A percentile compares a stretch with the other conserved stretches of the same genome.
These are phyloP conservation scores for Dicyrtomina minuta DNA, from an alignment of 2,888 invertebrate species.

Conservation along the genomic window DNA sequence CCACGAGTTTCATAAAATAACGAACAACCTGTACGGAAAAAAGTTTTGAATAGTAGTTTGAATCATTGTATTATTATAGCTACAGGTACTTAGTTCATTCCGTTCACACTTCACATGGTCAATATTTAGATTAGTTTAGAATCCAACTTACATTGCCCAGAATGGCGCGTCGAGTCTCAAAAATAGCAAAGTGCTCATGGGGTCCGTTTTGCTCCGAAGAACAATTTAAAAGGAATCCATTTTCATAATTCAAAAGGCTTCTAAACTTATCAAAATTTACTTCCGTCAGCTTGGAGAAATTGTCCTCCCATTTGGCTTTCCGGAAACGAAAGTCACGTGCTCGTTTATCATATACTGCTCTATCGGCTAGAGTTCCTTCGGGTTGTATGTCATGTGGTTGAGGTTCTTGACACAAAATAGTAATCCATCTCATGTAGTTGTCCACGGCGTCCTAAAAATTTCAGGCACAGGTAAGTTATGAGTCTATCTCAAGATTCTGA, in stretches of 20 bases:
- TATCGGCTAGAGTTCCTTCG: constrained; percentile 35
- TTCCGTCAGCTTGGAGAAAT: constrained; percentile 37
- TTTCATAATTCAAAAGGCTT: constrained; percentile 16
- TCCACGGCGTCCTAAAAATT: constrained; percentile 22
- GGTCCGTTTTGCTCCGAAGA: constrained; percentile 24
- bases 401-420: constrained; percentile 21
- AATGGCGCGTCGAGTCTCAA: constrained; percentile 7
- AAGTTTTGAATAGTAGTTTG: too few relatives aligned
- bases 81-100: too few relatives aligned
- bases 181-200: constrained; percentile 13
- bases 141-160: constrained; percentile 25
- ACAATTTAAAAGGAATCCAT: constrained; percentile 31
- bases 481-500: background rate
- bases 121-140: too few relatives aligned
- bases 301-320: constrained; percentile 38
- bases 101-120: too few relatives aligned
- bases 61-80: background rate
- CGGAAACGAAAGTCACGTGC: constrained; percentile 35
- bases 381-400: constrained; percentile 11
- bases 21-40: constrained; percentile 21
- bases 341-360: constrained; percentile 35
- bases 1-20: constrained; percentile 30
- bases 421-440: constrained; percentile 20
- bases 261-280: constrained; percentile 27
- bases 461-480: too few relatives aligned